Evolutionary conservation across 2,113 vertebrate species (phyloP), one percentile per base, ranked within the genome.

Genomic region (Mola mola): DNA sequence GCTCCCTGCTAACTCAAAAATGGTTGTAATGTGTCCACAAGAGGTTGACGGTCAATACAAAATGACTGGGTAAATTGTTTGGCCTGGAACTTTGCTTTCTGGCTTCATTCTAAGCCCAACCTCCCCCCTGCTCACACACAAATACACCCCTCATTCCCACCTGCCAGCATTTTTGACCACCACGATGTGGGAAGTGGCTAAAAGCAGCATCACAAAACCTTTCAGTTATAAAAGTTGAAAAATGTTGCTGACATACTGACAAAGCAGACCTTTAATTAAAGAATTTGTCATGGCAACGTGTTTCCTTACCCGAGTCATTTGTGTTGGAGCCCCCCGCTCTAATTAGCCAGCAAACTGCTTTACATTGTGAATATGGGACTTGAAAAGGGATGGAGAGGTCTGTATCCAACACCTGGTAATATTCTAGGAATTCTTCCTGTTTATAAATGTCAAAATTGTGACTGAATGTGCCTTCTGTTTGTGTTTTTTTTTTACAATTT

Each of bases 331-430:
- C 42, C 24, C 42, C 48, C 61, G 66, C 49, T 71, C 52, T 62
- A 66, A 84, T 82, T 71, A 81, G 26, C 53, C 29, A 29, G 43
- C 42, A 17, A 37, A 48, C 65, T 69, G 55, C 65, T 77, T 75
- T 52, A 50, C 56, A 66, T 57, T 60, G 58, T 68, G 31, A 43
- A 71, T 64, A 60, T 36, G 43, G 51, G 60, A 25, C 51, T 43
- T 47, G 49, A 62, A 46, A 59, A 31, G n/a, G 20, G 15, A 24
- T 22, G 49, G 29, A 21, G 28, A 59, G 50, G 52, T 71, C 49
- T 33, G 41, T 46, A 51, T 72, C 72, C 62, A 71, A 81, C 78
- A 77, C 68, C 57, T 67, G 69, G 63, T 34, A 16, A 41, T 48
- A 41, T 13, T 52, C 20, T 33, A 34, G 22, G 29, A 53, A 52